phyloP scores from a whole-genome alignment of 2,113 vertebrate genomes.

The Hippocampus barbouri region DNA sequence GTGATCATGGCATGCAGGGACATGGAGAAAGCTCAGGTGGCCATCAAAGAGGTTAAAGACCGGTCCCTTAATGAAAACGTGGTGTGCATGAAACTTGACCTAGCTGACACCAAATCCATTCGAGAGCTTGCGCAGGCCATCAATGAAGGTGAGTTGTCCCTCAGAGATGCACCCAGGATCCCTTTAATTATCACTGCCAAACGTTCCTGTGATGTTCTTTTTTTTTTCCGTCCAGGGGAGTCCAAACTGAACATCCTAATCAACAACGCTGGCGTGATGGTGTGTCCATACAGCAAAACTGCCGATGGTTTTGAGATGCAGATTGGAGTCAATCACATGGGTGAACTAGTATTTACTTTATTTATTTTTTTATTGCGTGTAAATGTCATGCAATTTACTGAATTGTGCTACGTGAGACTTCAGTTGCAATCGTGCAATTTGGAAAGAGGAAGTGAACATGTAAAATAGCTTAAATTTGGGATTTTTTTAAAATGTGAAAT shows the following conservation, averaged over 20 bases:
- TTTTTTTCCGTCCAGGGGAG: conserved; percentile 55
- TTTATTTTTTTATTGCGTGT: too few relatives aligned
- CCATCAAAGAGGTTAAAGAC: conserved; percentile 61
- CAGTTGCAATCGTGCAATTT: too few relatives aligned
- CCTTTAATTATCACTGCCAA: not conserved
- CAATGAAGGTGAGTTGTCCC: conserved; percentile 58
- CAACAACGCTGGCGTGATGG: conserved; percentile 80
- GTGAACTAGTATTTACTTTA: conserved; percentile 45
- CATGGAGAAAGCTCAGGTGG: conserved; percentile 57
- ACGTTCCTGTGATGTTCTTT: not conserved
- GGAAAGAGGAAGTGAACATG: too few relatives aligned
- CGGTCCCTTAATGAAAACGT: conserved; percentile 64
- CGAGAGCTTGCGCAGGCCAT: conserved; percentile 70
- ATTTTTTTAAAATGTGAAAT: too few relatives aligned
- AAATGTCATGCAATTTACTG: too few relatives aligned
- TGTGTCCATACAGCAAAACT: conserved; percentile 74
- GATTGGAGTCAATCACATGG: conserved; percentile 78
- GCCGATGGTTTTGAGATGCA: conserved; percentile 78
- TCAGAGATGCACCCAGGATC: not conserved
- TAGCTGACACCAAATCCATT: conserved; percentile 72
- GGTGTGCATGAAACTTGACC: conserved; percentile 66
- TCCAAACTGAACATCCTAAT: conserved; percentile 73
- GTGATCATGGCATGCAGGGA: conserved; percentile 75
- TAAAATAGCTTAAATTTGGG: too few relatives aligned
- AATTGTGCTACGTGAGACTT: too few relatives aligned